Percentiles rank a stretch among this genome's conserved stretches.
These are phyloP conservation scores for Euura lappo DNA, from an alignment of 1,140 invertebrate species.

Conservation along the genomic window DNA sequence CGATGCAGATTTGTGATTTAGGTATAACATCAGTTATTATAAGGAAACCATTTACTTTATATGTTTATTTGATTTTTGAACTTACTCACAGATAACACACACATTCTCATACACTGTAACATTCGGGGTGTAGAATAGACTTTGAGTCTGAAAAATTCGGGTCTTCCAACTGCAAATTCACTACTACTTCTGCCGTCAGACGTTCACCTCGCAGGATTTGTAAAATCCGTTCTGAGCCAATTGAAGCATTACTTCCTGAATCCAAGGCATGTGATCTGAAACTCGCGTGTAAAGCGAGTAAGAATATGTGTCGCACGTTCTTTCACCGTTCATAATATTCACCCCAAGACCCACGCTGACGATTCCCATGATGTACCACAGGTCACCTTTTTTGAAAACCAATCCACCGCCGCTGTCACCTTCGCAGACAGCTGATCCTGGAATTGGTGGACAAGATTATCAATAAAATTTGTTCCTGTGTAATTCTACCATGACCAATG, in stretches of 20 bases:
- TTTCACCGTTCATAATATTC: slow-evolving; percentile 25
- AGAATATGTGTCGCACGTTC: slow-evolving; percentile 41
- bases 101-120: too few species aligned
- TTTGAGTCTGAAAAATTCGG: too few species aligned
- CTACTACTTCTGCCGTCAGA: too few species aligned
- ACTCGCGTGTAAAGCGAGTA: slow-evolving; percentile 53
- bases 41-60: too few species aligned
- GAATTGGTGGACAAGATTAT: slow-evolving; percentile 19
- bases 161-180: too few species aligned
- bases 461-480: background rate
- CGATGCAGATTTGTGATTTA: too few species aligned
- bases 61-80: too few species aligned
- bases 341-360: slow-evolving; percentile 49
- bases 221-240: slow-evolving; percentile 32
- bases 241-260: slow-evolving; percentile 42
- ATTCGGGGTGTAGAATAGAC: too few species aligned
- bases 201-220: slow-evolving; percentile 25
- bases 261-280: slow-evolving; percentile 47
- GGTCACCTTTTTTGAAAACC: slow-evolving; percentile 37
- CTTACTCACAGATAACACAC: too few species aligned
- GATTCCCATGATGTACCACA: slow-evolving; percentile 53
- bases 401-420: slow-evolving; percentile 58
- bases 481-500: background rate
- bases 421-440: slow-evolving; percentile 54
- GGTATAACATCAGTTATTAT: too few species aligned